Base-by-base conservation (phyloP, 2,888 invertebrate genomes). In the Campoplex nolae region DNA sequence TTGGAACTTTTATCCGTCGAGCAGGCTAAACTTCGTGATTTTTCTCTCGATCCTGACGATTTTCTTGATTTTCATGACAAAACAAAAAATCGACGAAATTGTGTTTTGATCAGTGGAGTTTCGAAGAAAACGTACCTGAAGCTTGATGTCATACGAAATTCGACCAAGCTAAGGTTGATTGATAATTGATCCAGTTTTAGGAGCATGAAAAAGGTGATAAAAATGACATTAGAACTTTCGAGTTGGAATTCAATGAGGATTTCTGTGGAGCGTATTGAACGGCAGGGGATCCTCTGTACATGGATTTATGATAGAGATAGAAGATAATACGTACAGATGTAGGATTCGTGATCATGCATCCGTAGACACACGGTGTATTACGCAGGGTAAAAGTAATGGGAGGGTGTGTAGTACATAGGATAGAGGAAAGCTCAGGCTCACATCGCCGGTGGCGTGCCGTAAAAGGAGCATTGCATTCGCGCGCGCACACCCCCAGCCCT, bases 391-490 rank as follows among this genome's bases (percentile, higher is more conserved):
- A 82, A 82, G 74, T 82, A 74, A 82, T 75, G 58, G 28, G 82
- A 65, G 74, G 70, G 74, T 84, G 87, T 80, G 71, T 38, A 65
- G 84, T 77, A 84, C 76, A 83, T 73, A 51, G 85, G 84, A 82
- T 56, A 62, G 62, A 62, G 32, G 32, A 16, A 62, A 62, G 62
- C 32, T 74, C 67, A 38, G 54, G 38, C 48, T 51, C 84, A 68
- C 83, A 85, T 83, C 81, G 86, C 87, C 68, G 78, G 83, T 83
- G 81, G 67, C 85, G 45, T 42, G 74, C 71, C 56, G 83, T 83
- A 79, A 84, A 83, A 76, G 76, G 87, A 87, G 86, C 79, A 67
- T 82, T 83, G 90, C 86, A 84, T 86, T 84, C 78, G 86, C 88
- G 84, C 78, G 86, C 88, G 83, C 88, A 67, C 56, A 45, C 32